Evolutionary conservation across 2,888 invertebrate species (phyloP).

Genomic region (Eupithecia abbreviata): DNA sequence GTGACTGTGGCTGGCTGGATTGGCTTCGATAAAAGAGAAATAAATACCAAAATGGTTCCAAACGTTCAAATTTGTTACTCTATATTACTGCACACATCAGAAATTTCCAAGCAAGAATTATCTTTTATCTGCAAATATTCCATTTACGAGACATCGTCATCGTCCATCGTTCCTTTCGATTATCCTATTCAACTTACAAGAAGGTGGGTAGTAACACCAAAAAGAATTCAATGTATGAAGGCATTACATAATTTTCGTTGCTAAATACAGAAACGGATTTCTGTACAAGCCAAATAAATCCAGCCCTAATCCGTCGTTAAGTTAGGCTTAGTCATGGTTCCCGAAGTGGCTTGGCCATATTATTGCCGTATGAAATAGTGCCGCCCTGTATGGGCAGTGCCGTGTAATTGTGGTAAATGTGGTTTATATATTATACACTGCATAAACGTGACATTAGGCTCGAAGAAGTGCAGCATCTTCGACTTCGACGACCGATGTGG

Average conservation of each 20-base stretch:
- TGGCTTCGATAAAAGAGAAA: no score
- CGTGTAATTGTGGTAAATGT: conserved; percentile 32
- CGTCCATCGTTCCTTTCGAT: no score
- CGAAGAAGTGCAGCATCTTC: no score
- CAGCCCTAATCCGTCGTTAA: conserved; percentile 31
- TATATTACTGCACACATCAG: no score
- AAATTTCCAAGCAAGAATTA: background rate
- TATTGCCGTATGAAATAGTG: conserved; percentile 26
- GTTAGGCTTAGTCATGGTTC: conserved; percentile 31
- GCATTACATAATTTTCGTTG: conserved; percentile 25
- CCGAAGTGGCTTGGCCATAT: conserved; percentile 31
- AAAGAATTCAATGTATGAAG: background rate
- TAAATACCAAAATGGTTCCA: no score
- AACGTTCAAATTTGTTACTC: no score
- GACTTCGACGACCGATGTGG: no score
- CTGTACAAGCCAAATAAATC: conserved; percentile 38
- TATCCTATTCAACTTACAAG: background rate
- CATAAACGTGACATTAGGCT: background rate
- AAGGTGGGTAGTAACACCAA: background rate
- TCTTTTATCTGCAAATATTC: background rate
- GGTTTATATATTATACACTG: conserved; percentile 15
- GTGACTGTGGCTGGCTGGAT: no score
- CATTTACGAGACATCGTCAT: no score
- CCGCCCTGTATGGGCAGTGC: conserved; percentile 27
- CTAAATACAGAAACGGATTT: conserved; percentile 34